Evolutionary conservation across 2,797 vertebrate species (phyloP), one percentile per base, ranked within the genome.

Genomic region (Mastacembelus armatus): DNA sequence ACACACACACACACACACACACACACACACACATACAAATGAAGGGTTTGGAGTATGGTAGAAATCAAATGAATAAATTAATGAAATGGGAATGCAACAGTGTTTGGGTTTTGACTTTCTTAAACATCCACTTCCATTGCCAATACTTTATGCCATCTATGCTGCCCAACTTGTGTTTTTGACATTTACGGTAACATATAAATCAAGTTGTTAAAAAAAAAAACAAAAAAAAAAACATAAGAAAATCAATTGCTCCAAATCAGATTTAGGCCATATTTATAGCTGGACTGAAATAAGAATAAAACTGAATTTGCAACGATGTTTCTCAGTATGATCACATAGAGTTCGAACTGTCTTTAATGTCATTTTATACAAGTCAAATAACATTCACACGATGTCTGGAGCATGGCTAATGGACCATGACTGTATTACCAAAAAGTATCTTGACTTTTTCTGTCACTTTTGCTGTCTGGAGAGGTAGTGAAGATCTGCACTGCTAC

Each of bases 61-160:
- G 19, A 75, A 81, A 70, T 38, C 1, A 70, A 78, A 75, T 18
- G 15, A 62, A 71, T 30, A 39, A 40, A 56, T 73, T 65, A 73
- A 77, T 64, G 55, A 75, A 63, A 77, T 33, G 63, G 18, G 19
- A 69, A 84, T 52, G 48, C 7, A 67, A 61, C 32, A 47, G 24
- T 55, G 33, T 58, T 62, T 48, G 9, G 29, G 38, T 27, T 60
- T 51, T 22, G 19, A 45, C 15, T 10, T 59, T 0, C 35, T 52
- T 30, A 12, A 44, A 3, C 15, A 49, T 52, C 15, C 10, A 47
- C 7, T 66, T 39, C 2, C n/a, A 30, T 26, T 59, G 57, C 3
- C 43, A 2, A 16, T 14, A 7, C 2, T 56, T 47, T 5, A 45
- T 12, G 30, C 9, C 35, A 2, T 14, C 21, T 51, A 10, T 10